These are phyloP conservation scores for Lysandra bellargus DNA, from an alignment of 2,888 invertebrate genomes.

Conservation along the genomic window DNA sequence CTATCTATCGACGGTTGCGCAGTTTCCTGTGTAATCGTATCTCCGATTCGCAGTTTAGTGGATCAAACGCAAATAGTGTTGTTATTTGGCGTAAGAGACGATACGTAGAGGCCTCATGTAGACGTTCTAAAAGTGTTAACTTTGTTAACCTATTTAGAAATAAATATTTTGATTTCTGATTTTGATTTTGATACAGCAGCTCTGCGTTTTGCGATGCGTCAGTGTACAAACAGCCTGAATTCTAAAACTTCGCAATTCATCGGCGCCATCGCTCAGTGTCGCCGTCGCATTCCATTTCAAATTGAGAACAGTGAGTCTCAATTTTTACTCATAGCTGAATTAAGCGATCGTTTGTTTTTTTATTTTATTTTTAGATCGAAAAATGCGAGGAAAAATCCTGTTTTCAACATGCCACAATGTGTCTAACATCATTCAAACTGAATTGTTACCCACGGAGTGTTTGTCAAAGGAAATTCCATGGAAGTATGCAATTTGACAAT, in stretches of 20 bases:
- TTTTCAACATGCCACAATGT: not conserved
- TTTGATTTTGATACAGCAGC: not conserved
- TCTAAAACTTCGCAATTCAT: constrained; percentile 32
- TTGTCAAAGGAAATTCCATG: not conserved
- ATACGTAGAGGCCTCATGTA: too few species aligned
- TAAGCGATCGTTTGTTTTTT: not conserved
- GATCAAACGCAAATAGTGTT: too few species aligned
- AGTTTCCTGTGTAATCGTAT: too few species aligned
- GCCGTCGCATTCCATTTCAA: constrained; percentile 37
- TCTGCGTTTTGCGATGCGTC: not conserved
- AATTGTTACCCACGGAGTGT: not conserved
- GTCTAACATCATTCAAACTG: not conserved
- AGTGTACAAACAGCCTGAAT: not conserved
- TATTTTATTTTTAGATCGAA: constrained; percentile 3
- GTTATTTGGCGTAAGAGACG: too few species aligned
- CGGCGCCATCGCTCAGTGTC: constrained; percentile 36
- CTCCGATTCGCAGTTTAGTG: too few species aligned
- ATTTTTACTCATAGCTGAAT: constrained; percentile 35
- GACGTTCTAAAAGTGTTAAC: too few species aligned
- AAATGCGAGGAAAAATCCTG: not conserved
- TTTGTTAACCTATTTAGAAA: too few species aligned
- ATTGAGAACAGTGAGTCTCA: constrained; percentile 39
- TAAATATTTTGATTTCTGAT: too few species aligned
- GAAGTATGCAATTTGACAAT: too few species aligned
- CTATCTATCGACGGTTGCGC: too few species aligned